Conservation (phyloP, 2,888 invertebrate species). For the Carabus problematicus region DNA sequence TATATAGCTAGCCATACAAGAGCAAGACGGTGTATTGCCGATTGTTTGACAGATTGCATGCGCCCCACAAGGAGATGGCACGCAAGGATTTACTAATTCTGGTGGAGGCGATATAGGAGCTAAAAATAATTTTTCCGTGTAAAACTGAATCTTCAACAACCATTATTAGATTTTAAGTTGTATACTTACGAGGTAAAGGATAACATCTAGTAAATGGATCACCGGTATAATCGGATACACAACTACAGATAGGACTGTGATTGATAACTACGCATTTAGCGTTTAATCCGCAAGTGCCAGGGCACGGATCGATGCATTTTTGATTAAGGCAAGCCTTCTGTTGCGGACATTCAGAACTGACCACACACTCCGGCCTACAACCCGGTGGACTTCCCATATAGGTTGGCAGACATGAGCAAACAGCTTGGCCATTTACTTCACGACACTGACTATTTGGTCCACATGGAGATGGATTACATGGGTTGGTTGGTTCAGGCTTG, state of each 20-base stretch:
- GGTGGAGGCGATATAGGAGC: conserved; percentile 49
- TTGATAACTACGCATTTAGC: conserved; percentile 66
- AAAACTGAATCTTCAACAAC: neutral
- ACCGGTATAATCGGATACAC: conserved; percentile 63
- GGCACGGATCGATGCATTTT: conserved; percentile 69
- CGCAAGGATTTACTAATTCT: conserved; percentile 66
- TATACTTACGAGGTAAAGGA: conserved; percentile 57
- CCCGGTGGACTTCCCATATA: conserved; percentile 66
- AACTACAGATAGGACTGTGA: conserved; percentile 67
- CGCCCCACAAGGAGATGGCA: conserved; percentile 76
- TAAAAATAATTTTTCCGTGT: conserved; percentile 30
- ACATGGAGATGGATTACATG: conserved; percentile 65
- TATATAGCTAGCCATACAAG: conserved; percentile 72
- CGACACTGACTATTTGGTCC: conserved; percentile 66
- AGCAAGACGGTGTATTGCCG: conserved; percentile 64
- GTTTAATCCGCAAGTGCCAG: conserved; percentile 64
- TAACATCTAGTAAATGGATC: conserved; percentile 74
- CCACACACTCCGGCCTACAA: conserved; percentile 67
- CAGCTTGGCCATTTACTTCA: conserved; percentile 62
- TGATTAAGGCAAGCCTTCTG: conserved; percentile 66
- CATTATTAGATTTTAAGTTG: conserved; percentile 2
- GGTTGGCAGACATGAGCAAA: conserved; percentile 65
- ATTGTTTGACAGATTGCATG: conserved; percentile 69
- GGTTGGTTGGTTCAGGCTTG: conserved; percentile 54
- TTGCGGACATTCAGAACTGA: conserved; percentile 65